A percentile compares a stretch with the other conserved stretches of the same genome.
These are phyloP conservation scores for Silurus glanis DNA, from an alignment of 2,113 vertebrate species.

Conservation along the genomic window DNA sequence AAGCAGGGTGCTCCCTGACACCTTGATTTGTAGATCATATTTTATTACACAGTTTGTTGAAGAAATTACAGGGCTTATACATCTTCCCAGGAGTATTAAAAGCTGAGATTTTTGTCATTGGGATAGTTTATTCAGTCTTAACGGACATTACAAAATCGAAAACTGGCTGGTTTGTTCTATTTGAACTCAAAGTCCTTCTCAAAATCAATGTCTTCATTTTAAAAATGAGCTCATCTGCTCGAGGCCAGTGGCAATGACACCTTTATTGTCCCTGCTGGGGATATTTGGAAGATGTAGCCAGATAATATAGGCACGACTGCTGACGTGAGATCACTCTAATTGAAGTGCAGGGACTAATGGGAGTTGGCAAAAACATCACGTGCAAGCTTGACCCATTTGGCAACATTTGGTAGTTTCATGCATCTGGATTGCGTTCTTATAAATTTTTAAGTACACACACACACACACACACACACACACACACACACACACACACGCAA, in stretches of 20 bases:
- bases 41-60: not conserved
- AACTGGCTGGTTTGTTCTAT: not conserved
- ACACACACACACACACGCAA: not conserved
- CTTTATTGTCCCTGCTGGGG: not conserved
- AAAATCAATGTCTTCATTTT: not conserved
- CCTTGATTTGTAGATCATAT: not conserved
- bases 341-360: not conserved
- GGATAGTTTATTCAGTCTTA: slow-evolving; percentile 8
- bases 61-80: not conserved
- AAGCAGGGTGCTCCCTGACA: too few species aligned
- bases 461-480: not conserved
- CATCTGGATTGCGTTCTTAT: not conserved
- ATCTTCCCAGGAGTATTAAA: not conserved
- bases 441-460: not conserved
- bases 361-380: not conserved
- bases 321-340: not conserved
- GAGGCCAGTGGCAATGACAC: not conserved
- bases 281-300: not conserved
- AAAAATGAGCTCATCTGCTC: slow-evolving; percentile 18
- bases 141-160: slow-evolving; percentile 29
- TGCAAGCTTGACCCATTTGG: not conserved
- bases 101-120: not conserved
- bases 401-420: not conserved
- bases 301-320: not conserved
- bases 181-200: slow-evolving; percentile 13